Percentiles rank a stretch among this genome's conserved stretches.
These are phyloP conservation scores for Odocoileus virginianus DNA, from an alignment of 2,113 vertebrate genomes.

Conservation along the genomic window DNA sequence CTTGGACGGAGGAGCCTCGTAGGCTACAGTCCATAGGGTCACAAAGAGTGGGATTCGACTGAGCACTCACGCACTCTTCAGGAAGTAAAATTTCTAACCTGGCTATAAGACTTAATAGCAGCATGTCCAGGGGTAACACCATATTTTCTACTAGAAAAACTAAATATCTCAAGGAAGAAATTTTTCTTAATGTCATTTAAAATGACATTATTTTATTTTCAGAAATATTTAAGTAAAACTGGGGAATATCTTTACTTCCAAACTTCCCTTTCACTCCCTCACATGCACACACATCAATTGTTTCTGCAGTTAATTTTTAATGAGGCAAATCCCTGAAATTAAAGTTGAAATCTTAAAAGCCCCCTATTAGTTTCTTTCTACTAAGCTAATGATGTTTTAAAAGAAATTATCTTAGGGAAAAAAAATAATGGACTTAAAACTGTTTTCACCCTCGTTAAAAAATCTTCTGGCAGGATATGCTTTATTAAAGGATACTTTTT, in stretches of 20 bases:
- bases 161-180: neutral
- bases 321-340: slow-evolving; percentile 50
- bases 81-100: neutral
- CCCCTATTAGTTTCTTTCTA: slow-evolving; percentile 51
- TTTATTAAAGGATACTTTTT: neutral
- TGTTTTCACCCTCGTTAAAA: slow-evolving; percentile 28
- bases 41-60: neutral
- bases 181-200: neutral
- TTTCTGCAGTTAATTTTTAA: slow-evolving; percentile 58
- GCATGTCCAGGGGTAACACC: neutral
- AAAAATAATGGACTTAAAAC: slow-evolving; percentile 40
- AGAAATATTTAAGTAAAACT: slow-evolving; percentile 11
- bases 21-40: neutral
- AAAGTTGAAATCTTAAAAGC: slow-evolving; percentile 39
- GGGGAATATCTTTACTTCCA: neutral
- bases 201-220: neutral
- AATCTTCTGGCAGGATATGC: slow-evolving; percentile 43
- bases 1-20: neutral
- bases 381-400: slow-evolving; percentile 63
- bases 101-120: neutral
- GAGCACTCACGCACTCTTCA: neutral
- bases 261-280: neutral
- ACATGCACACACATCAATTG: neutral
- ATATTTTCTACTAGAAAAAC: neutral
- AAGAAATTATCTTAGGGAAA: slow-evolving; percentile 55